These are phyloP conservation scores for Aphodius sticticus DNA, from an alignment of 2,888 invertebrate species.

Conservation along the genomic window DNA sequence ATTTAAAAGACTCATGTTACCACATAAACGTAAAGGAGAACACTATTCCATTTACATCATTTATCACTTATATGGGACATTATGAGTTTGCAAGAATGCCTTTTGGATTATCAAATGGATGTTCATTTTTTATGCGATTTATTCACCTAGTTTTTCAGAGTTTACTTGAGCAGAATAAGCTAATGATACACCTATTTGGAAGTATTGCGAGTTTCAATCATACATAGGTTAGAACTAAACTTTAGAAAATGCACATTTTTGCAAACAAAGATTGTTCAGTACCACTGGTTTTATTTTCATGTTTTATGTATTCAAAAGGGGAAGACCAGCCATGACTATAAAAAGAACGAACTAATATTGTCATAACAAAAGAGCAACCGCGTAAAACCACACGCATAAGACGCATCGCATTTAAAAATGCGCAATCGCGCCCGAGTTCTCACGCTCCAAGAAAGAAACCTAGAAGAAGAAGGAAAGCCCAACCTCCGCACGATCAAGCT, in stretches of 20 bases:
- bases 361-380: too few species aligned
- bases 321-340: too few species aligned
- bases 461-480: too few species aligned
- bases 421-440: too few species aligned
- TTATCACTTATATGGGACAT: slow-evolving; percentile 31
- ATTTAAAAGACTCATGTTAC: slow-evolving; percentile 29
- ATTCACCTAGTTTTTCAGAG: slow-evolving; percentile 25
- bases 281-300: too few species aligned
- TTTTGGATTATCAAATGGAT: slow-evolving; percentile 30
- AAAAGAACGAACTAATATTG: too few species aligned
- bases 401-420: too few species aligned
- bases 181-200: too few species aligned
- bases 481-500: too few species aligned
- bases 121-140: slow-evolving; percentile 23
- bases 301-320: too few species aligned
- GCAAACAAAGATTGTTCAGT: not conserved
- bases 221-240: slow-evolving; percentile 16
- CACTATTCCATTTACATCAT: slow-evolving; percentile 30
- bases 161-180: slow-evolving; percentile 20
- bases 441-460: too few species aligned
- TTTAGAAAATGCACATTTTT: slow-evolving; percentile 44
- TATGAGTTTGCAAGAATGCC: slow-evolving; percentile 29
- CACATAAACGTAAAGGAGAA: slow-evolving; percentile 28
- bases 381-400: too few species aligned
- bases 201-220: slow-evolving; percentile 6